phyloP scores from a whole-genome alignment of 2,888 invertebrate genomes.

The Tachystola acroxantha region DNA sequence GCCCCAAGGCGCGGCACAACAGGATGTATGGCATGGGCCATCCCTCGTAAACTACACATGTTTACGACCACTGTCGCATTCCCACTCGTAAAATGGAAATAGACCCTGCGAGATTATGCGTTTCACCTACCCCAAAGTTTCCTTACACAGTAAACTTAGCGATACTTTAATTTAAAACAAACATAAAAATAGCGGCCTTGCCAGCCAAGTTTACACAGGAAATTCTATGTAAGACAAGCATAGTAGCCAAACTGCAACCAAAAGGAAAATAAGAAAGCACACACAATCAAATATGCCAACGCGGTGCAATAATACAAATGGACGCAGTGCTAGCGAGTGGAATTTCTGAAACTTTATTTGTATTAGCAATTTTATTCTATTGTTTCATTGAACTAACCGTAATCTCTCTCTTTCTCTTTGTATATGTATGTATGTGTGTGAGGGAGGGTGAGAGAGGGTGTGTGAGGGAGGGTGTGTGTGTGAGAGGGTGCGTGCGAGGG shows the following conservation, averaged over 20 bases:
- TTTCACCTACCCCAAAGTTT: conserved; percentile 25
- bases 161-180: conserved; percentile 4
- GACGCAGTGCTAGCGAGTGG: conserved; percentile 1
- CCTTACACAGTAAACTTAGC: conserved; percentile 12
- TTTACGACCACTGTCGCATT: conserved; percentile 48
- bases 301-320: conserved; percentile 12
- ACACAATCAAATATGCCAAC: conserved; percentile 4
- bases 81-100: conserved; percentile 54
- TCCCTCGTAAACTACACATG: conserved; percentile 49
- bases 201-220: conserved; percentile 12
- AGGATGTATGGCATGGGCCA: conserved; percentile 20
- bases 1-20: conserved; percentile 8
- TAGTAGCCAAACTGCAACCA: conserved; percentile 12
- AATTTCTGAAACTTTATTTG: conserved; percentile 4
- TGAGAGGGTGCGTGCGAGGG: no score
- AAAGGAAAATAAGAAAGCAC: conserved; percentile 8
- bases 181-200: conserved; percentile 4
- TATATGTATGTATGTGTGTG: no score
- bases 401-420: no score
- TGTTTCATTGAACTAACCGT: no score
- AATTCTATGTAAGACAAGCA: conserved; percentile 12
- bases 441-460: no score
- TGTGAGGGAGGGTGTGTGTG: no score
- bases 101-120: conserved; percentile 47
- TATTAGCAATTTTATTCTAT: not conserved